These are phyloP conservation scores for Phortica okadai DNA, from an alignment of 2,888 invertebrate species.

Conservation along the genomic window DNA sequence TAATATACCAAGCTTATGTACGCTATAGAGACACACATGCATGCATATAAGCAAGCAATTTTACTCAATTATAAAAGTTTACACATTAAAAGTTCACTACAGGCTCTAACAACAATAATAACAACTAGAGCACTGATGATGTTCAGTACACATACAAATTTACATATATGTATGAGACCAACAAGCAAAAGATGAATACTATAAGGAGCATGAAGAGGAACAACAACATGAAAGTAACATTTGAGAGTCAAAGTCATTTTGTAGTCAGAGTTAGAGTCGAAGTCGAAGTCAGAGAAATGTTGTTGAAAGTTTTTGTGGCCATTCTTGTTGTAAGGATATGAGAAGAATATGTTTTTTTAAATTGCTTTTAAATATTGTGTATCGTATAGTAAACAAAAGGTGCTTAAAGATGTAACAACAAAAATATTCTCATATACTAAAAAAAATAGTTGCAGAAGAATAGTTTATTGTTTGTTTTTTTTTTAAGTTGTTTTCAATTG, in stretches of 20 bases:
- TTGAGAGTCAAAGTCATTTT: neutral
- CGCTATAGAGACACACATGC: too few relatives aligned
- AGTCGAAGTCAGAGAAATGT: neutral
- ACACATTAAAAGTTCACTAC: conserved; percentile 71
- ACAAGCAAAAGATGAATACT: neutral
- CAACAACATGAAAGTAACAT: neutral
- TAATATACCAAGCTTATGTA: too few relatives aligned
- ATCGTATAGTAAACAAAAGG: too few relatives aligned
- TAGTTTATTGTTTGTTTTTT: too few relatives aligned
- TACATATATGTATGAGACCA: neutral
- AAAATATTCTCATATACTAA: too few relatives aligned
- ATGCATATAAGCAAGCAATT: conserved; percentile 50
- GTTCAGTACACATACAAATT: conserved; percentile 6
- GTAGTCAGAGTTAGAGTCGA: too few relatives aligned
- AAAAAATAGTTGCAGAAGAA: too few relatives aligned
- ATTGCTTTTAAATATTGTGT: neutral
- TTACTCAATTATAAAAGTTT: conserved; percentile 73
- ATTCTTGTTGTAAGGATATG: neutral
- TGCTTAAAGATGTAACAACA: too few relatives aligned
- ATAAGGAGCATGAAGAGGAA: neutral
- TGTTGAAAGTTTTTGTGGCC: conserved; percentile 45
- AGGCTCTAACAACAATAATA: neutral
- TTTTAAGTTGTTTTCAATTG: too few relatives aligned
- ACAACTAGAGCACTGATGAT: neutral
- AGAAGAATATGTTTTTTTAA: too few relatives aligned